These are phyloP conservation scores for Rhamphomyia laevipes DNA, from an alignment of 2,888 invertebrate species.

Conservation along the genomic window DNA sequence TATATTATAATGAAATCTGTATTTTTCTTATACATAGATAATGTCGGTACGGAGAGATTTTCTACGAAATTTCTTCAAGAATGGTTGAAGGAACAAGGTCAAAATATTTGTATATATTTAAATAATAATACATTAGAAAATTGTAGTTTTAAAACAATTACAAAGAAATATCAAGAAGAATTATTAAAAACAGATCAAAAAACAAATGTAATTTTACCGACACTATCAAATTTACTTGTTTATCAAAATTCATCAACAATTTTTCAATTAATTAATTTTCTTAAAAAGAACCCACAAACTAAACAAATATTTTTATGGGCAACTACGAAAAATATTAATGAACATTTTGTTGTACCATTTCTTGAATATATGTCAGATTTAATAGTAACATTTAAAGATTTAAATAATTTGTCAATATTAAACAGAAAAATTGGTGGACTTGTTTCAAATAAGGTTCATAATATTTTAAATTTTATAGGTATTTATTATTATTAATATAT, in stretches of 20 bases:
- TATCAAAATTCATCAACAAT: neutral
- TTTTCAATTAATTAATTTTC: conserved; percentile 20
- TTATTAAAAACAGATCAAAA: neutral
- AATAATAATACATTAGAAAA: too few species aligned
- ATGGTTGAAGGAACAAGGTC: neutral
- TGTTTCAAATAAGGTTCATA: conserved; percentile 22
- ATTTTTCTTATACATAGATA: neutral
- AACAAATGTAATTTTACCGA: neutral
- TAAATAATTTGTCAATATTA: conserved; percentile 22
- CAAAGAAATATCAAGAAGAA: too few species aligned
- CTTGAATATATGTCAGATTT: conserved; percentile 32
- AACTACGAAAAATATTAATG: conserved; percentile 21
- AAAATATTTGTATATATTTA: neutral
- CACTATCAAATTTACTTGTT: neutral
- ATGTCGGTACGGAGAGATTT: neutral
- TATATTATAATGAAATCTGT: neutral
- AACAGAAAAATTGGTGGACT: conserved; percentile 29
- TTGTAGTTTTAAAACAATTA: too few species aligned
- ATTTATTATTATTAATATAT: neutral
- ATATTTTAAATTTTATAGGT: neutral
- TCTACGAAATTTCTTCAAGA: neutral
- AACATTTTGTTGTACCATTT: conserved; percentile 27
- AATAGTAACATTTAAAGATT: conserved; percentile 25
- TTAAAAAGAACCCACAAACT: conserved; percentile 23
- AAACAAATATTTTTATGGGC: conserved; percentile 32